These are phyloP conservation scores for Pollenia labialis DNA, from an alignment of 2,888 invertebrate species.

Conservation along the genomic window DNA sequence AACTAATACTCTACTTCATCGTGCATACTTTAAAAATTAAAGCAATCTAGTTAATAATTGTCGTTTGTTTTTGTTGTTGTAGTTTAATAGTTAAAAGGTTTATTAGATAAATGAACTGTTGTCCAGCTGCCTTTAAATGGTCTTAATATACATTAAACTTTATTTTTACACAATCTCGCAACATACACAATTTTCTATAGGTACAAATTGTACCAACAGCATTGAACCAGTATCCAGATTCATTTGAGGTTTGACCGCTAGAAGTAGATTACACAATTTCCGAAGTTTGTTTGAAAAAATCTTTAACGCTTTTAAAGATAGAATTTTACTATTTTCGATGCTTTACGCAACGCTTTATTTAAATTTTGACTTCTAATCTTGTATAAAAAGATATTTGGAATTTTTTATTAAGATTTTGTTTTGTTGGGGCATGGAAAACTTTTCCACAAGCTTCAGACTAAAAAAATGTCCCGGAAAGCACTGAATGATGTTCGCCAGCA, in stretches of 20 bases:
- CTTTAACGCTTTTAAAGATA: too few species aligned
- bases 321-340: too few species aligned
- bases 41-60: constrained; percentile 30
- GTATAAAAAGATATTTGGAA: too few species aligned
- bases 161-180: constrained; percentile 8
- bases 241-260: constrained; percentile 13
- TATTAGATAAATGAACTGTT: constrained; percentile 65
- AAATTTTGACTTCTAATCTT: too few species aligned
- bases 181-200: constrained; percentile 14
- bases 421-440: too few species aligned
- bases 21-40: constrained; percentile 38
- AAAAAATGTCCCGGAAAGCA: too few species aligned
- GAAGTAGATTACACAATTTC: constrained; percentile 1
- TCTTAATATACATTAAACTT: constrained; percentile 44
- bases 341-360: too few species aligned
- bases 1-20: constrained; percentile 4
- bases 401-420: too few species aligned
- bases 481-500: too few species aligned
- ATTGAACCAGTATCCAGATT: neutral
- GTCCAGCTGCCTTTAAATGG: constrained; percentile 41
- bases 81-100: constrained; percentile 48
- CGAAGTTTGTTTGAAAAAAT: neutral
- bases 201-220: constrained; percentile 20
- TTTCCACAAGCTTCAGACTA: too few species aligned
- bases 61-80: constrained; percentile 24